Evolutionary conservation across 2,797 vertebrate species (phyloP).

Genomic region (Rhabdomys pumilio): DNA sequence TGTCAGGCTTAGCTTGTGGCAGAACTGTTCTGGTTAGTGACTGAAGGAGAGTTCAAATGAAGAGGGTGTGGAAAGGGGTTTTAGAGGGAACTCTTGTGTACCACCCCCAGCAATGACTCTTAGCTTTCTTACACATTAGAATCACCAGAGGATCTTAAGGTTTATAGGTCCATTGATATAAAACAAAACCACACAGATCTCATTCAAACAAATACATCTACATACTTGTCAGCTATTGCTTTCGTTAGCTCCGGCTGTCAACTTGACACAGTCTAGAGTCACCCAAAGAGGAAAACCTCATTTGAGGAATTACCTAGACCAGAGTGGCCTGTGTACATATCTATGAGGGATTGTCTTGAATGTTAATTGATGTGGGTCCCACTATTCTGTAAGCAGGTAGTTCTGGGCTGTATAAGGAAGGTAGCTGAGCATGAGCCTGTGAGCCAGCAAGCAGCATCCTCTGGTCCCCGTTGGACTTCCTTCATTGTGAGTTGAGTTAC

Average conservation of each 20-base stretch:
- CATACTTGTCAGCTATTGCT: not conserved
- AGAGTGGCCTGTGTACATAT: not conserved
- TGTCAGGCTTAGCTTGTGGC: not conserved
- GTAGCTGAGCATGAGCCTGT: not conserved
- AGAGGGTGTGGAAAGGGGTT: not conserved
- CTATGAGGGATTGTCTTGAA: not conserved
- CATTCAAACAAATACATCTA: not conserved
- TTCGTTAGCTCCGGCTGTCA: not conserved
- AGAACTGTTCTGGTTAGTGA: not conserved
- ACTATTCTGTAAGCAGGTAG: not conserved
- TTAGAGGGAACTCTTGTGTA: not conserved
- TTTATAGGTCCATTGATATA: not conserved
- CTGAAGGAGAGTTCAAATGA: not conserved
- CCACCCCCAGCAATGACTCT: not conserved
- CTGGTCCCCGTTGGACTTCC: not conserved
- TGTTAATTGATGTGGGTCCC: not conserved
- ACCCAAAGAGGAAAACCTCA: not conserved
- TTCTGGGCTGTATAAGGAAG: not conserved
- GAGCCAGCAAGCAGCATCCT: not conserved
- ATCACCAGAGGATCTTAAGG: not conserved
- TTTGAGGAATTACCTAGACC: not conserved
- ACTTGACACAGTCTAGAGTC: not conserved
- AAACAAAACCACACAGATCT: constrained; percentile 2
- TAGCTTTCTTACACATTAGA: not conserved
- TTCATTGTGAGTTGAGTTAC: not conserved